phyloP scores from a whole-genome alignment of 2,888 invertebrate genomes.

The Loripinus fragilis region DNA sequence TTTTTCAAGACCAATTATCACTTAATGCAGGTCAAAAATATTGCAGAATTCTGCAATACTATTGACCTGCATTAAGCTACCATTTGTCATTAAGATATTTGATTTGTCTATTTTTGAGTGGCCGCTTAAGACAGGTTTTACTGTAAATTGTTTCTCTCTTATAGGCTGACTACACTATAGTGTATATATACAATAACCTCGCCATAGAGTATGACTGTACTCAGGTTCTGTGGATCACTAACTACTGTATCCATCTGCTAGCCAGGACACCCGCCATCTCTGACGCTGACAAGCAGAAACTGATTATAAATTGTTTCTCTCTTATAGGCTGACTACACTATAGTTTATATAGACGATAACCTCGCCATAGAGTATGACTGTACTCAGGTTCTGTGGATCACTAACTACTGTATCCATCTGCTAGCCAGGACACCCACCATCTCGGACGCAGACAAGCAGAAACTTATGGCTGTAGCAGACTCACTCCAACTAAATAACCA shows the following conservation, averaged over 20 bases:
- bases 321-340: slow-evolving; percentile 68
- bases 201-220: slow-evolving; percentile 75
- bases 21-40: no score
- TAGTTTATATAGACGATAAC: slow-evolving; percentile 66
- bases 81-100: no score
- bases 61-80: no score
- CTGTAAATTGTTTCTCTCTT: no score
- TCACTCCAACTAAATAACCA: slow-evolving; percentile 63
- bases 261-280: slow-evolving; percentile 64
- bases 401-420: slow-evolving; percentile 75
- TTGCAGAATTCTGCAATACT: no score
- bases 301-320: no score
- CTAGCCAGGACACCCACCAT: slow-evolving; percentile 65
- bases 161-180: slow-evolving; percentile 70
- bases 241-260: slow-evolving; percentile 74
- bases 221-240: slow-evolving; percentile 63
- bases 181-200: slow-evolving; percentile 66
- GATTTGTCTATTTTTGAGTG: no score
- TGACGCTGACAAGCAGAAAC: slow-evolving; percentile 48
- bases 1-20: no score
- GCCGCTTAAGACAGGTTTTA: no score
- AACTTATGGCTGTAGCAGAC: slow-evolving; percentile 61
- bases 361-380: slow-evolving; percentile 75
- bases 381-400: slow-evolving; percentile 61
- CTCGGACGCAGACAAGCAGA: slow-evolving; percentile 49